A percentile compares a stretch with the other conserved stretches of the same genome.
Conservation (phyloP, 2,888 invertebrate genomes). For the Amphimallon solstitiale region DNA sequence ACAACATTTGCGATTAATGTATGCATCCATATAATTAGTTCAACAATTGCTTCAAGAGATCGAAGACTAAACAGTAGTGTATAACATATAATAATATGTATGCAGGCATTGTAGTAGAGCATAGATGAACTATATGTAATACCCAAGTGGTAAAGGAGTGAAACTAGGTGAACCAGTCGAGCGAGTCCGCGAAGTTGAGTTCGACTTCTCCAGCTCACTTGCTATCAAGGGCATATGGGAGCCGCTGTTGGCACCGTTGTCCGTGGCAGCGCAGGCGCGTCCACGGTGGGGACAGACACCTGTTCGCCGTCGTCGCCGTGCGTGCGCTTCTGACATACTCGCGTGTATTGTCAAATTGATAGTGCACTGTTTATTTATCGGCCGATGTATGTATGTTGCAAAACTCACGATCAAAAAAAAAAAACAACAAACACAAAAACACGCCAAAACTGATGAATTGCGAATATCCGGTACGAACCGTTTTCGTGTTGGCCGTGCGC, state of each 20-base stretch:
- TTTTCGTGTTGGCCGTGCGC: too few relatives aligned
- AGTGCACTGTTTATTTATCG: constrained; percentile 45
- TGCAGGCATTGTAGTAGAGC: neutral
- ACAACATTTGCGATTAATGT: neutral
- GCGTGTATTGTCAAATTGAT: constrained; percentile 51
- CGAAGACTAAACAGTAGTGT: neutral
- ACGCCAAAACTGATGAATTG: too few relatives aligned
- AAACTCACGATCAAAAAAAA: neutral
- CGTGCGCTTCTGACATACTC: constrained; percentile 47
- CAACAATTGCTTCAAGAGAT: neutral
- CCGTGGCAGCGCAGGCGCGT: constrained; percentile 44
- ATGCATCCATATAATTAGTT: neutral
- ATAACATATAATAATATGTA: neutral
- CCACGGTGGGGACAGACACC: constrained; percentile 52
- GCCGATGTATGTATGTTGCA: neutral
- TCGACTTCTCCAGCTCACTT: constrained; percentile 37
- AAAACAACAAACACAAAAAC: constrained; percentile 3
- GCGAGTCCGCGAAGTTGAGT: constrained; percentile 29
- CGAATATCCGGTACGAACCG: too few relatives aligned
- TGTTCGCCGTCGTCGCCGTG: constrained; percentile 46
- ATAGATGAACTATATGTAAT: neutral
- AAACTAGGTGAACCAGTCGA: constrained; percentile 49
- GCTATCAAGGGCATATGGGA: constrained; percentile 57
- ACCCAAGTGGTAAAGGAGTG: constrained; percentile 32
- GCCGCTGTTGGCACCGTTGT: constrained; percentile 40